Conservation (phyloP, 1,140 invertebrate genomes). For the Leptinotarsa texana region DNA sequence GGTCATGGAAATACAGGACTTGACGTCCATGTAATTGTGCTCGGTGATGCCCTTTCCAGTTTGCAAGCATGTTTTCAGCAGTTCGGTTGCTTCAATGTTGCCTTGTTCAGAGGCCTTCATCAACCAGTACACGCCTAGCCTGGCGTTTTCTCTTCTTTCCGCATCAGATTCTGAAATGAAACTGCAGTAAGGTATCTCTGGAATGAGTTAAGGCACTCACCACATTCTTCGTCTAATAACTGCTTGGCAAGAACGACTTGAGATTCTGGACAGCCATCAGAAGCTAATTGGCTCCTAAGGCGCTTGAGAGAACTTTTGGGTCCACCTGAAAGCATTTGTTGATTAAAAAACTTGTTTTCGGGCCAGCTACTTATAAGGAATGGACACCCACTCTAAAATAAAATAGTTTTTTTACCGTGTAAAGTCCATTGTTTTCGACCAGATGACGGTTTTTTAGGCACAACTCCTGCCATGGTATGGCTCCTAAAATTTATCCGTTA, state of each 20-base stretch:
- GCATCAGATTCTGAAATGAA: constrained; percentile 57
- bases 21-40: constrained; percentile 81
- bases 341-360: not conserved
- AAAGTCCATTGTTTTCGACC: constrained; percentile 54
- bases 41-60: constrained; percentile 78
- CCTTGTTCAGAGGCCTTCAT: constrained; percentile 88
- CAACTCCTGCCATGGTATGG: constrained; percentile 58
- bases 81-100: constrained; percentile 80
- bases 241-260: constrained; percentile 79
- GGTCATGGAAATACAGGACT: constrained; percentile 79
- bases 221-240: constrained; percentile 70
- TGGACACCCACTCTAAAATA: not conserved
- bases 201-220: constrained; percentile 54
- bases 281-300: constrained; percentile 72
- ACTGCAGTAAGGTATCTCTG: constrained; percentile 24
- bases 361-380: not conserved
- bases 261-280: constrained; percentile 80
- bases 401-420: constrained; percentile 47
- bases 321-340: constrained; percentile 61
- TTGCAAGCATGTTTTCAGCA: constrained; percentile 77
- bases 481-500: not conserved
- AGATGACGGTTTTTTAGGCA: constrained; percentile 51
- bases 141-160: constrained; percentile 67
- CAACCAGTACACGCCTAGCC: constrained; percentile 82
- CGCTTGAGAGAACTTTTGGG: constrained; percentile 67